Percentiles rank a stretch among this genome's conserved stretches.
Conservation (phyloP, 1,140 invertebrate genomes). For the Lordiphosa collinella region DNA sequence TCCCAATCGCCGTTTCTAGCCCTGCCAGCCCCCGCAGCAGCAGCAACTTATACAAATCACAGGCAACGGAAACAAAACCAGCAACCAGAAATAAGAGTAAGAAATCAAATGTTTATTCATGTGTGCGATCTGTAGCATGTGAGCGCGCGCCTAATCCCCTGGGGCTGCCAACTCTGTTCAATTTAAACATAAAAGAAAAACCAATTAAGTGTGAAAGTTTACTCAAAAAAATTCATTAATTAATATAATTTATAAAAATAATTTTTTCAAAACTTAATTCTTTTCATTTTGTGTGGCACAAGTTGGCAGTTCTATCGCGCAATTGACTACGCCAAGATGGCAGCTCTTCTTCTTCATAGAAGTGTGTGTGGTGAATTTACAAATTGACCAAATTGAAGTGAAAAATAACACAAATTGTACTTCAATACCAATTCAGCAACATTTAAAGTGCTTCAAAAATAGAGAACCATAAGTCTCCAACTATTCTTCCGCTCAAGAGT, state of each 20-base stretch:
- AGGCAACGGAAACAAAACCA: slow-evolving; percentile 6
- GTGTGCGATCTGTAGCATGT: background rate
- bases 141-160: too few species aligned
- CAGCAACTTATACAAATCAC: slow-evolving; percentile 11
- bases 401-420: slow-evolving; percentile 61
- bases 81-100: slow-evolving; percentile 48
- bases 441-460: background rate
- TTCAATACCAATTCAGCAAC: slow-evolving; percentile 31
- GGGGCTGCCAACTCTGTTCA: slow-evolving; percentile 9
- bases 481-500: background rate
- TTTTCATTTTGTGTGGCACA: slow-evolving; percentile 1
- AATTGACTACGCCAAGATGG: slow-evolving; percentile 30
- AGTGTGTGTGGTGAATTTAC: slow-evolving; percentile 66
- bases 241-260: too few species aligned
- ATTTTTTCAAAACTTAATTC: background rate
- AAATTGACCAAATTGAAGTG: slow-evolving; percentile 56
- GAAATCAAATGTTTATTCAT: slow-evolving; percentile 31
- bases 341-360: slow-evolving; percentile 39
- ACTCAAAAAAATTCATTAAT: too few species aligned
- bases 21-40: slow-evolving; percentile 32
- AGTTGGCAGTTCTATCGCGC: slow-evolving; percentile 33
- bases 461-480: too few species aligned
- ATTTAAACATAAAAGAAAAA: slow-evolving; percentile 10
- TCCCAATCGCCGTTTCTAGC: slow-evolving; percentile 39
- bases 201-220: background rate